Base-by-base conservation (phyloP, 2,888 invertebrate species). In the Pterostichus madidus region DNA sequence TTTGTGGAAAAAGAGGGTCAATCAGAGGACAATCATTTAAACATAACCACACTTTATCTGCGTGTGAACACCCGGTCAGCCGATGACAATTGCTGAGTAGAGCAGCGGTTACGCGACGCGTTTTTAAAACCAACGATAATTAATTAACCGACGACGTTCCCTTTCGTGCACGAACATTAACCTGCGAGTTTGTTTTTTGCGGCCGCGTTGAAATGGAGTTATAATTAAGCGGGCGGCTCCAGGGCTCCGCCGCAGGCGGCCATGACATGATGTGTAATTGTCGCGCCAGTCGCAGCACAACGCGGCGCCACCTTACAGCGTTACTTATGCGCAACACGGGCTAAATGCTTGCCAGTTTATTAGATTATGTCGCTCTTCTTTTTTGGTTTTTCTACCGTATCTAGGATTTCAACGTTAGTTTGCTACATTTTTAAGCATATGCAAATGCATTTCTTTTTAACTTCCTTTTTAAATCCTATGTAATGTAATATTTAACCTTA, bases 401-500 rank as follows among this genome's bases (percentile, higher is more conserved):
- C 49, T 49, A 13, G 49, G 11, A 49, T 49, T 49, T 49, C 49
- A 49, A 39, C 39, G 39, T 39, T 39, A 39, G 39, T 39, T 6
- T 39, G 39, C 11, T 49, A 49, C 6, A 49, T n/a, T 64, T 24
- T 35, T 32, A 35, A 71, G 17, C 15, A 71, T 71, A 71, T 71
- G 71, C 71, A 71, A 71, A 71, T 71, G 17, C 5, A 71, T 4
- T 71, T 46, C 17, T 13, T 71, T 71, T 71, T 71, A 46, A 71
- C 46, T 71, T 71, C 71, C 71, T 71, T 71, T 71, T 71, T 49
- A 71, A 71, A 46, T 46, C 71, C 71, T 49, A 46, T 49, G 46
- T 71, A 71, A 71, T 71, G 71, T 71, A 71, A 71, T 71, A 71
- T 49, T 71, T 71, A 71, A 71, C 31, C 46, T 46, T 46, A 71